A percentile compares a stretch with the other conserved stretches of the same genome.
These are phyloP conservation scores for Strix occidentalis DNA, from an alignment of 2,797 vertebrate species.

Conservation along the genomic window DNA sequence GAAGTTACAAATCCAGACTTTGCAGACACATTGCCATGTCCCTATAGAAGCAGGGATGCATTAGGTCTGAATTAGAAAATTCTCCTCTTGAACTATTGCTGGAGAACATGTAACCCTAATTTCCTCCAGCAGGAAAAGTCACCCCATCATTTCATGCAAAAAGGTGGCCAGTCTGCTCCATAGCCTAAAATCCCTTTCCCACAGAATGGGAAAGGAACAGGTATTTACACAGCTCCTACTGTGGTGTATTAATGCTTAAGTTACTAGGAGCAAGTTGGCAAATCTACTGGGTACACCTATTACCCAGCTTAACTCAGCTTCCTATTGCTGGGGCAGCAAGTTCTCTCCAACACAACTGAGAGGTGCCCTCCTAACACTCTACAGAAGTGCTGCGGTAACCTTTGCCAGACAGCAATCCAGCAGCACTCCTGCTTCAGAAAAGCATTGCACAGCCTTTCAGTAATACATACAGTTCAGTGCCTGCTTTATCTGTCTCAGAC, in stretches of 20 bases:
- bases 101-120: not conserved
- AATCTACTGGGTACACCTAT: not conserved
- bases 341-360: not conserved
- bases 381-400: not conserved
- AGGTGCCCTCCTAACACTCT: not conserved
- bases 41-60: constrained; percentile 61
- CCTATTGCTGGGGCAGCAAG: constrained; percentile 32
- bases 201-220: not conserved
- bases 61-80: constrained; percentile 59
- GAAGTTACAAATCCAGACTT: constrained; percentile 74
- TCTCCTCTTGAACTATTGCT: constrained; percentile 18
- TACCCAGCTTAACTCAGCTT: constrained; percentile 35
- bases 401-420: not conserved
- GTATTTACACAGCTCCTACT: constrained; percentile 47
- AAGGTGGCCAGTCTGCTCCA: constrained; percentile 26
- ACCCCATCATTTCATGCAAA: constrained; percentile 44
- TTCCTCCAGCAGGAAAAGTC: constrained; percentile 35
- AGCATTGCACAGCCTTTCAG: not conserved
- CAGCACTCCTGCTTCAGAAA: not conserved
- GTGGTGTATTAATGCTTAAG: constrained; percentile 37
- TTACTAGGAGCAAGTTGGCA: constrained; percentile 42
- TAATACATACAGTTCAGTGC: constrained; percentile 14
- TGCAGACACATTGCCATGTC: constrained; percentile 68
- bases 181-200: constrained; percentile 10
- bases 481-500: not conserved